Percentiles rank a stretch among this genome's conserved stretches.
These are phyloP conservation scores for Trematomus loennbergii DNA, from an alignment of 2,113 vertebrate genomes.

Conservation along the genomic window DNA sequence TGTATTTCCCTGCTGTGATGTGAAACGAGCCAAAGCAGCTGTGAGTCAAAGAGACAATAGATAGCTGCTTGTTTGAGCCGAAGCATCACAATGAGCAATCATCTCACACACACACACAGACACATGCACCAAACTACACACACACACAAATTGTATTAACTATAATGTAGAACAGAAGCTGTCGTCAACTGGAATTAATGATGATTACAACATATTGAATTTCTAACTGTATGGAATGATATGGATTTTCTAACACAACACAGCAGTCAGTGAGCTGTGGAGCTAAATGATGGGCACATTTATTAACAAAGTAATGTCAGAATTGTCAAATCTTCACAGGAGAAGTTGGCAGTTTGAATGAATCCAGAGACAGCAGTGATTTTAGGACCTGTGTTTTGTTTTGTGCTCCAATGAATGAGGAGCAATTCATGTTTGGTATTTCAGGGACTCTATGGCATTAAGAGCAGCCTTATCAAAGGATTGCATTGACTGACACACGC, in stretches of 20 bases:
- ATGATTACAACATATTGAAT: too few relatives aligned
- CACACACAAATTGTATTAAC: too few relatives aligned
- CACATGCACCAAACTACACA: too few relatives aligned
- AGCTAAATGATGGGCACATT: too few relatives aligned
- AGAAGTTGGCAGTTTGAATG: constrained; percentile 8
- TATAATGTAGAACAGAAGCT: too few relatives aligned
- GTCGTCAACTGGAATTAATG: too few relatives aligned
- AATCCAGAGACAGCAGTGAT: constrained; percentile 31
- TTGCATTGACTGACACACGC: neutral
- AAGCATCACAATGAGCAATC: too few relatives aligned
- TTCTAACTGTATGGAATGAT: too few relatives aligned
- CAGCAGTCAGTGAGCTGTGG: too few relatives aligned
- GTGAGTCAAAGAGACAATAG: neutral
- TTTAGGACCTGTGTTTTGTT: constrained; percentile 15
- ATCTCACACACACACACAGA: too few relatives aligned
- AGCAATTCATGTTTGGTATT: constrained; percentile 19
- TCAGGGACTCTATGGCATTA: constrained; percentile 14
- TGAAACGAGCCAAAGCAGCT: neutral
- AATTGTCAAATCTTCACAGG: constrained; percentile 4
- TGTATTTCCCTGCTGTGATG: constrained; percentile 1
- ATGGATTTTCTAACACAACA: too few relatives aligned
- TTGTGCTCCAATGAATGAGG: constrained; percentile 11
- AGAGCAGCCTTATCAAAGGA: constrained; percentile 20
- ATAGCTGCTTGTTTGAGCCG: too few relatives aligned
- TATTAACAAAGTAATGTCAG: neutral